Evolutionary conservation across 2,113 vertebrate genomes (phyloP), one percentile per base, ranked within the genome.

Genomic region (Acanthochromis polyacanthus): DNA sequence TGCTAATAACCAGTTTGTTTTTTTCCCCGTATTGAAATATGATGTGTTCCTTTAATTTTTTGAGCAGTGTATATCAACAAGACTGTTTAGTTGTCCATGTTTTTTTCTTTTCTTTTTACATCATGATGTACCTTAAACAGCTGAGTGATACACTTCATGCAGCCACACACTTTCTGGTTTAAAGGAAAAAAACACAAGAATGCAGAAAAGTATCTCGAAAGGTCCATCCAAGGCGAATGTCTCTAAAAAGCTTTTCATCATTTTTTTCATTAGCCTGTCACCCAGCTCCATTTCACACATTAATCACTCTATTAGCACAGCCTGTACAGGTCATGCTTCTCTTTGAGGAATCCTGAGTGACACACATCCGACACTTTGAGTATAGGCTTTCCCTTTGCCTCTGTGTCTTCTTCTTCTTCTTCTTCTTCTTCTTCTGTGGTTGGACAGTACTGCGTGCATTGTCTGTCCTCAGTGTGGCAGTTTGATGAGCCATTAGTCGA

Each of bases 401-500:
- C 25, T 75, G 46, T 25, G 23, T 79, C 63, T 38, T 61, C 50
- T 43, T 72, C 43, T 75, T 64, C 73, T 85, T 72, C 43, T 75
- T 64, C 73, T 85, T n/a, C n/a, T n/a, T 57, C 22, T 60, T 72
- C 43, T 75, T 64, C 73, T 85, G 73, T 76, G 58, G 68, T 88
- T 62, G 75, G 59, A 36, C 51, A 32, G 71, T 15, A 48, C 72
- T 74, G 75, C 22, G 38, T 78, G 80, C 73, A 83, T 81, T 80
- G 80, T 78, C 80, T 87, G 62, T 10, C 58, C 79, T 78, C 55
- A 23, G 63, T 19, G 63, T 89, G 92, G 89, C 91, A 92, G 78
- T 85, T 90, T 91, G 87, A 93, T 90, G 89, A 92, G 83, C 84
- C 79, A 90, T 91, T 93, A 84, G 68, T 50, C 12, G 2, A 40